Conservation (phyloP, 2,888 invertebrate genomes). For the Drosophila flavopinicola region DNA sequence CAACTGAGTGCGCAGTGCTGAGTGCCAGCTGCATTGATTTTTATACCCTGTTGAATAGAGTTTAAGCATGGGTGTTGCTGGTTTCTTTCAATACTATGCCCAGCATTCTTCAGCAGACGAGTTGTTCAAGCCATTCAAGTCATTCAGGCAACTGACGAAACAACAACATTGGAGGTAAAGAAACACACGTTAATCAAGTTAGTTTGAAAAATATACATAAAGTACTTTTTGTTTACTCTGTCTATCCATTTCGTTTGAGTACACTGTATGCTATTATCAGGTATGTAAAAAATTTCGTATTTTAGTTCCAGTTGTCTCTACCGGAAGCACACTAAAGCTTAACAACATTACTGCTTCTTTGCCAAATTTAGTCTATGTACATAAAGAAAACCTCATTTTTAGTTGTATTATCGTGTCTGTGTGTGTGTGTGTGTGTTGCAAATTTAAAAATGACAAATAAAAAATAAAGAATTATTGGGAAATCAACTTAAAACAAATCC, state of each 20-base stretch:
- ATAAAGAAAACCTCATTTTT: constrained; percentile 11
- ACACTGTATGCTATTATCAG: constrained; percentile 27
- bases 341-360: constrained; percentile 42
- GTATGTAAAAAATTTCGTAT: constrained; percentile 39
- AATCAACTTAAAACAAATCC: constrained; percentile 22
- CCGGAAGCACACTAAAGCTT: constrained; percentile 50
- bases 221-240: constrained; percentile 28
- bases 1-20: constrained; percentile 41
- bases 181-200: too few relatives aligned
- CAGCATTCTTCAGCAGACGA: too few relatives aligned
- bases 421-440: constrained; percentile 16
- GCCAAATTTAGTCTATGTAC: constrained; percentile 24
- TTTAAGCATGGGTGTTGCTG: background rate
- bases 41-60: constrained; percentile 36
- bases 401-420: constrained; percentile 10
- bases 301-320: constrained; percentile 47
- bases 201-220: constrained; percentile 39
- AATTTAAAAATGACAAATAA: constrained; percentile 33
- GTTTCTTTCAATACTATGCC: too few relatives aligned
- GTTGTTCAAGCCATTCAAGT: too few relatives aligned
- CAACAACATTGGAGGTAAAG: too few relatives aligned
- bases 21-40: constrained; percentile 68
- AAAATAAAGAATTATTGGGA: constrained; percentile 30
- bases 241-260: constrained; percentile 41
- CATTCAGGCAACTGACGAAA: too few relatives aligned